Evolutionary conservation across 1,140 invertebrate species (phyloP), one percentile per base, ranked within the genome.

Genomic region (Lepidurus apus): DNA sequence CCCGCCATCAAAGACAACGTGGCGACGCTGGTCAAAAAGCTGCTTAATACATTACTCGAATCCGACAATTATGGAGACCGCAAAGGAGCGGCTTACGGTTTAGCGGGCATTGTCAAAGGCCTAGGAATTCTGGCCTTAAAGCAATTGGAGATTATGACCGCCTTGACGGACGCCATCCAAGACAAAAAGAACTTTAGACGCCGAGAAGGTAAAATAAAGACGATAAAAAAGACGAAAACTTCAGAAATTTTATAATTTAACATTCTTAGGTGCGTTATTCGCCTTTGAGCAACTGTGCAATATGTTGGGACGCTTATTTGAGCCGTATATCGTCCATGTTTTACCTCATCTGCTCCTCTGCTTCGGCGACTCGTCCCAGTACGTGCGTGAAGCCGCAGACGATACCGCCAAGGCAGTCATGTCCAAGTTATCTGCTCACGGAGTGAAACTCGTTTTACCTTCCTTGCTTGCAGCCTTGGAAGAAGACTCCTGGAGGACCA

Each of bases 401-500:
- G 95, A 96, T 82, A 96, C 95, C 77, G 94, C 97, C 21, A 93
- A 93, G 85, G 93, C 96, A 74, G 95, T 99, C 76, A 92, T 91
- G 91, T 94, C 93, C 81, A 96, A 96, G 85, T 86, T 99, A 26
- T 96, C 94, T 65, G 95, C 94, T 79, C 96, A 98, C 87, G 98
- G 98, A 73, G 97, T 99, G 8, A 99, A 99, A 86, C 88, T 99
- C 4, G 94, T 99, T 74, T 87, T 99, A 75, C 91, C 91, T 0
- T 94, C 96, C 82, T 88, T 99, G 75, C 86, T 99, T 47, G 91
- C 93, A 81, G 97, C 96, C 74, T 87, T 99, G 53, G 94, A 99
- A 84, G 95, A 98, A 85, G 97, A 99, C 87, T 97, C 96, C 1
- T 99, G 98, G 98, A 88, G 98, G 83, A 99, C 98, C 1, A 99